Conservation (phyloP, 1,140 invertebrate genomes). For the Oppia nitens region DNA sequence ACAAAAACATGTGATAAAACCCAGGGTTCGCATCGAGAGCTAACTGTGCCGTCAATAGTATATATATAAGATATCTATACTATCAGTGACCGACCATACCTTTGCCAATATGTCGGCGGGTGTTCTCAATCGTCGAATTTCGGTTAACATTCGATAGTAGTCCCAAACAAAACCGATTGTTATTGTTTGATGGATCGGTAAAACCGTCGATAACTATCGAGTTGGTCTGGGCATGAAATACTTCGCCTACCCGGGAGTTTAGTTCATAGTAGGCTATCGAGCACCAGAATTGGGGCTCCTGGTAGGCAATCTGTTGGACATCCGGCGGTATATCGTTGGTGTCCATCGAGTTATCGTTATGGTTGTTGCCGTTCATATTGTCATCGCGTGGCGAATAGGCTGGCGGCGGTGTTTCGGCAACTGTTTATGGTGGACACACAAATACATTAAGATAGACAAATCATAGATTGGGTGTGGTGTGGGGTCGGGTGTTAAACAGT, state of each 20-base stretch:
- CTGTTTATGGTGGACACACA: too few relatives aligned
- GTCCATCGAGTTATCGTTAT: constrained; percentile 16
- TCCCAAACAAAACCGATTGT: constrained; percentile 38
- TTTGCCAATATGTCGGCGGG: constrained; percentile 40
- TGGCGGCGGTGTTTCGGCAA: constrained; percentile 73
- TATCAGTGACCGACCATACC: too few relatives aligned
- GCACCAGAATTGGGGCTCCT: constrained; percentile 39
- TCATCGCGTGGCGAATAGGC: constrained; percentile 63
- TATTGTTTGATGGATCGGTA: constrained; percentile 34
- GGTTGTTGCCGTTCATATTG: constrained; percentile 11
- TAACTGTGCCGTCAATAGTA: too few relatives aligned
- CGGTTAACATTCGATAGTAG: constrained; percentile 42
- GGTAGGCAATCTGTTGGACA: constrained; percentile 32
- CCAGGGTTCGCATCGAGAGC: too few relatives aligned
- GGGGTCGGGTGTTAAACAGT: too few relatives aligned
- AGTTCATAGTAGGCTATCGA: constrained; percentile 41
- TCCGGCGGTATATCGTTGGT: constrained; percentile 16
- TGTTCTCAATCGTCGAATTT: constrained; percentile 42
- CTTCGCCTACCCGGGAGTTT: constrained; percentile 39
- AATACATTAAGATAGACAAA: too few relatives aligned
- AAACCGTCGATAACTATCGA: constrained; percentile 34
- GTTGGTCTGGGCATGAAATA: constrained; percentile 32
- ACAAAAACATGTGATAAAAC: constrained; percentile 12
- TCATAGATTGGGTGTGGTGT: too few relatives aligned
- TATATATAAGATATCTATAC: too few relatives aligned